Percentiles rank a stretch among this genome's conserved stretches.
These are phyloP conservation scores for Sisor rabdophorus DNA, from an alignment of 2,113 vertebrate genomes.

Conservation along the genomic window DNA sequence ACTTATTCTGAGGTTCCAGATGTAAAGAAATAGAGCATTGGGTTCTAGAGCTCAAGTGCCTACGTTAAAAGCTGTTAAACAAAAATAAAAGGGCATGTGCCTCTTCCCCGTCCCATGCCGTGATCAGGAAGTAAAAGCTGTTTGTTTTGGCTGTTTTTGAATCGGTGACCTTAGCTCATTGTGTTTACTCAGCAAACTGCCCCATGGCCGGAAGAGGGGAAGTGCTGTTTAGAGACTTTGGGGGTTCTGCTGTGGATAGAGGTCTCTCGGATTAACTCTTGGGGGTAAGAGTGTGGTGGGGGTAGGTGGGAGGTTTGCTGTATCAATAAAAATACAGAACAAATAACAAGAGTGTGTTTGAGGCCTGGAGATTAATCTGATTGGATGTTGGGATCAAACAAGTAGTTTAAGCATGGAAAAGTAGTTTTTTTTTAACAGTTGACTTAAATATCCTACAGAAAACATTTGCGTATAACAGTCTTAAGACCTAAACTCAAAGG, in stretches of 20 bases:
- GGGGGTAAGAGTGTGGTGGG: background rate
- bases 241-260: conserved; percentile 23
- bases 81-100: conserved; percentile 13
- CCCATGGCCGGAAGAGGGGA: conserved; percentile 29
- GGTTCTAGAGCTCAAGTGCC: background rate
- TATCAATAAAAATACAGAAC: background rate
- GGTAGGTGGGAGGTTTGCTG: background rate
- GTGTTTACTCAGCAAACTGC: conserved; percentile 63
- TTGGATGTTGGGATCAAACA: background rate
- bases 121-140: conserved; percentile 57
- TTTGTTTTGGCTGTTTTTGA: conserved; percentile 69
- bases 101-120: conserved; percentile 39
- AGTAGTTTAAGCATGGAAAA: background rate
- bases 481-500: no score
- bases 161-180: conserved; percentile 51
- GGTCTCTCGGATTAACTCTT: conserved; percentile 21
- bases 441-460: background rate
- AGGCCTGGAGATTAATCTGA: background rate
- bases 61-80: background rate
- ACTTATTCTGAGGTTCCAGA: background rate
- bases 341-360: background rate
- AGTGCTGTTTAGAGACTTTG: conserved; percentile 9
- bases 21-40: background rate
- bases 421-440: background rate
- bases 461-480: no score